phyloP scores from a whole-genome alignment of 2,888 invertebrate genomes.

The Drosophila fulvimacula region DNA sequence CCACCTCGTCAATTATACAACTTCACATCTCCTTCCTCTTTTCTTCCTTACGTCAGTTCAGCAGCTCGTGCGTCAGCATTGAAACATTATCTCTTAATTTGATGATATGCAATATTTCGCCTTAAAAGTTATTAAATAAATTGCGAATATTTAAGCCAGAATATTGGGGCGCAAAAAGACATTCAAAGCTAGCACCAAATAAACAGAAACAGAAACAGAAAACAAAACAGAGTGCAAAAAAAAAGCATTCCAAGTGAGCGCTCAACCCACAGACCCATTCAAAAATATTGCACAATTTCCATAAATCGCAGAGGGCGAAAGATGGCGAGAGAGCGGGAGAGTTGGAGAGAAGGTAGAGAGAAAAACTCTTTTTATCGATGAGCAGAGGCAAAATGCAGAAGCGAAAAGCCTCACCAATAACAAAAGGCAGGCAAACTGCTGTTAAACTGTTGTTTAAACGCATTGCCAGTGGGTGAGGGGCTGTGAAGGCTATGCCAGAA shows the following conservation, averaged over 20 bases:
- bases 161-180: constrained; percentile 17
- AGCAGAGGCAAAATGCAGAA: constrained; percentile 64
- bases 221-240: constrained; percentile 16
- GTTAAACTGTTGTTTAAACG: constrained; percentile 80
- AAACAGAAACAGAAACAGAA: constrained; percentile 27
- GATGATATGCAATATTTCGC: not conserved
- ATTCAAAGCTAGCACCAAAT: constrained; percentile 16
- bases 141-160: constrained; percentile 21
- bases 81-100: constrained; percentile 4
- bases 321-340: not conserved
- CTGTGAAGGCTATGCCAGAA: not conserved
- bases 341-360: not conserved
- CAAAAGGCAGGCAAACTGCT: constrained; percentile 78
- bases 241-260: constrained; percentile 13
- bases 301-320: constrained; percentile 59
- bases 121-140: constrained; percentile 17
- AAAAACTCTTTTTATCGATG: constrained; percentile 57
- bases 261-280: constrained; percentile 17
- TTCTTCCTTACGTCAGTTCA: not conserved
- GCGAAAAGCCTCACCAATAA: constrained; percentile 76
- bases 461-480: constrained; percentile 47
- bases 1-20: not conserved
- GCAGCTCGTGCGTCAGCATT: not conserved
- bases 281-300: constrained; percentile 77
- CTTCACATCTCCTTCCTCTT: not conserved